Evolutionary conservation across 1,140 invertebrate genomes (phyloP), one percentile per base, ranked within the genome.

Genomic region (Gryllus bimaculatus): DNA sequence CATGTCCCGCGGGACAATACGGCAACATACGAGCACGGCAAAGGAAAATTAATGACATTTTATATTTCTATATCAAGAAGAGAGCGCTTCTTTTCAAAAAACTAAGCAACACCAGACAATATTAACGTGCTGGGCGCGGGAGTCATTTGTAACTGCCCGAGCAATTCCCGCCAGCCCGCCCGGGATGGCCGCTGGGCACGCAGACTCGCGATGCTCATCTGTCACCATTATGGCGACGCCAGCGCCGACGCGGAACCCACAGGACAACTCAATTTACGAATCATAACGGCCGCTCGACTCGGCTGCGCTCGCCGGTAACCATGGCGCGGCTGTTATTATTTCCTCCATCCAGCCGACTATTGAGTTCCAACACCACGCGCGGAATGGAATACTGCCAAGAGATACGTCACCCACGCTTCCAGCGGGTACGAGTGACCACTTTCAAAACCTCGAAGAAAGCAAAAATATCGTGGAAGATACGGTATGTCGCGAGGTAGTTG

Each of bases 181-280:
- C 10, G 10, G 7, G 54, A 66, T 66, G 18, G 54, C 54, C 54
- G 18, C 10, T 66, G 54, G 54, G 54, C 54, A 66, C 54, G 54
- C 54, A 66, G 54, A 10, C 54, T 66, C 54, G 54, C 54, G 54
- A 10, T 66, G 54, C 54, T 66, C 54, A 66, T 66, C 54, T 66
- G 54, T 66, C 54, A 66, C 54, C 54, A 66, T 66, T 66, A 66
- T 66, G 10, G 54, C 54, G 54, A 66, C 54, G 54, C 54, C 10
- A 18, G 18, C 54, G 54, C 54, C 54, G 54, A 10, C 54, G 54
- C 54, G 54, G 54, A 66, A 66, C 54, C 54, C 7, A 18, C 10
- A 66, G 54, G 54, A 66, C 54, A 66, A 66, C 54, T 66, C 54
- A 66, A 66, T 66, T 66, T 66, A 66, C 54, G 54, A 66, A 66